A percentile compares a stretch with the other conserved stretches of the same genome.
Evolutionary conservation across 2,888 invertebrate genomes (phyloP).

Genomic region (Pyrrhia umbra): DNA sequence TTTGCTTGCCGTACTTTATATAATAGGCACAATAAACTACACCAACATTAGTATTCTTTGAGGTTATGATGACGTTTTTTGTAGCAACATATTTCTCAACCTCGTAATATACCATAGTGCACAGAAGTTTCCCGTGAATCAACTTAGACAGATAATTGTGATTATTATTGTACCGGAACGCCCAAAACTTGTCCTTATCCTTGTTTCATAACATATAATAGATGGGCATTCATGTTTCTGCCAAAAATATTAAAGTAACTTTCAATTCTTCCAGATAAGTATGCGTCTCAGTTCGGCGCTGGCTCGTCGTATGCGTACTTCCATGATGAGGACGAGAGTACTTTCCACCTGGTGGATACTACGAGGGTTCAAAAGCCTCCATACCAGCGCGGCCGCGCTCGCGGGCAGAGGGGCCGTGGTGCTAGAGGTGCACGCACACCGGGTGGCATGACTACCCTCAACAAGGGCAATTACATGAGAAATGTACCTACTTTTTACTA

Average conservation of each 20-base stretch:
- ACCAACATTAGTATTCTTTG: constrained; percentile 55
- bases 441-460: constrained; percentile 94
- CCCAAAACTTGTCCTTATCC: background rate
- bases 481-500: constrained; percentile 29
- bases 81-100: constrained; percentile 22
- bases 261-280: constrained; percentile 92
- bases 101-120: constrained; percentile 21
- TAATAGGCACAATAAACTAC: constrained; percentile 5
- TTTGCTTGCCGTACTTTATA: background rate
- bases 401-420: constrained; percentile 94
- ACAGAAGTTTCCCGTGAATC: constrained; percentile 1
- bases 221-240: constrained; percentile 23
- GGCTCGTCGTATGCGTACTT: constrained; percentile 99
- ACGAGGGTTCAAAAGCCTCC: constrained; percentile 96
- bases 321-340: constrained; percentile 99
- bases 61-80: constrained; percentile 76
- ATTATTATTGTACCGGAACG: background rate
- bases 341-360: constrained; percentile 99
- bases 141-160: background rate
- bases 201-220: background rate
- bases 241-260: background rate
- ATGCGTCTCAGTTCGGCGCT: constrained; percentile 97
- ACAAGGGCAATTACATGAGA: constrained; percentile 90
- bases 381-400: constrained; percentile 97
- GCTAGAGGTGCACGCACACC: constrained; percentile 92